phyloP scores from a whole-genome alignment of 2,113 vertebrate genomes.

The Gallinago undulata region DNA sequence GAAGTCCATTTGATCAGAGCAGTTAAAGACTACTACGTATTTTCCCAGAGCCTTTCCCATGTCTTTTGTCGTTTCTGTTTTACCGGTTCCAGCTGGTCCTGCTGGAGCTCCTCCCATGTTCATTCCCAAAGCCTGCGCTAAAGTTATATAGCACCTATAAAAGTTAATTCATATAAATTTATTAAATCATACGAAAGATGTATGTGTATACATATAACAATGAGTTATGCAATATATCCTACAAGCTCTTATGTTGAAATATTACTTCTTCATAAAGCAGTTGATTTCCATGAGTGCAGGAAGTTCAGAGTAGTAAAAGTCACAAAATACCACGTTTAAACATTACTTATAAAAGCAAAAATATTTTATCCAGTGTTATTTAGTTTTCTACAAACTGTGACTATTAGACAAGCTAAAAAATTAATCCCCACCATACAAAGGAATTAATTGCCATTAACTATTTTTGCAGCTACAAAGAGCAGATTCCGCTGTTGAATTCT shows the following conservation, averaged over 20 bases:
- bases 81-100: constrained; percentile 89
- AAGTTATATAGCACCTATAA: constrained; percentile 88
- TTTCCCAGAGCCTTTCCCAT: constrained; percentile 89
- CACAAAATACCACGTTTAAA: neutral
- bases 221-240: neutral
- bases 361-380: neutral
- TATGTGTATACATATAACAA: neutral
- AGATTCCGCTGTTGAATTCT: neutral
- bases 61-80: constrained; percentile 91
- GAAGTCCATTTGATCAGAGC: constrained; percentile 92
- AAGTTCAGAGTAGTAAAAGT: neutral
- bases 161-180: neutral
- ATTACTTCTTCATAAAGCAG: neutral
- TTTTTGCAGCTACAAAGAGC: neutral
- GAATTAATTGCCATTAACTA: neutral
- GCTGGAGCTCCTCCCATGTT: constrained; percentile 90
- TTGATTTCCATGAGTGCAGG: neutral
- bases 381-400: neutral
- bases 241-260: neutral
- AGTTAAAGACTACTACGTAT: constrained; percentile 90
- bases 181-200: neutral
- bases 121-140: constrained; percentile 87
- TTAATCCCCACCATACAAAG: neutral
- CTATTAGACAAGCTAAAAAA: neutral
- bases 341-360: neutral